phyloP scores from a whole-genome alignment of 2,113 vertebrate species.

The Octodon degus region DNA sequence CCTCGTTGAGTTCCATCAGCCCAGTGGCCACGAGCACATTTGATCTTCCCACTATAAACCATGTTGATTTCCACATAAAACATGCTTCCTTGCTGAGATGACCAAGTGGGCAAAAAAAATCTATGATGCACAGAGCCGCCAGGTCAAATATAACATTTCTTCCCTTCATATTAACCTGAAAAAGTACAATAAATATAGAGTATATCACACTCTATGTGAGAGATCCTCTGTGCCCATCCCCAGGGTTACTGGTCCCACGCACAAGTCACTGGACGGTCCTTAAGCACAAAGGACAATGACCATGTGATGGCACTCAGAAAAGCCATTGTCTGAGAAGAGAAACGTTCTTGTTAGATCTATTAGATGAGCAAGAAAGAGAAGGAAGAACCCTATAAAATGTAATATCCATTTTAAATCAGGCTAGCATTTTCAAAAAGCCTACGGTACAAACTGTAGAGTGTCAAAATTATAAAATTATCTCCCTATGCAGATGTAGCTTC shows the following conservation, averaged over 20 bases:
- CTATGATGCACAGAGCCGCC: not conserved
- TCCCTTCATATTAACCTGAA: not conserved
- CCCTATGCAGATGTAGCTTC: conserved; percentile 72
- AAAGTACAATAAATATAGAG: not conserved
- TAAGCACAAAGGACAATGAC: not conserved
- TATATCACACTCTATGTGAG: not conserved
- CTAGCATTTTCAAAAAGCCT: conserved; percentile 79
- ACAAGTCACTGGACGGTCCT: not conserved
- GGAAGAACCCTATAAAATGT: conserved; percentile 57
- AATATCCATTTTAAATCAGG: conserved; percentile 71
- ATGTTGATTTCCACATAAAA: conserved; percentile 22
- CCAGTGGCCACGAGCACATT: conserved; percentile 4
- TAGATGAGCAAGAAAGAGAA: conserved; percentile 60
- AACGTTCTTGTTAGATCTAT: conserved; percentile 24
- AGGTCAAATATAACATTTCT: not conserved
- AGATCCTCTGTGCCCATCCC: not conserved
- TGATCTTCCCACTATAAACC: conserved; percentile 31
- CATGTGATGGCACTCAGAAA: not conserved
- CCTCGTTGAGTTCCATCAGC: not conserved
- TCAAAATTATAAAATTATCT: conserved; percentile 78
- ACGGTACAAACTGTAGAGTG: conserved; percentile 64
- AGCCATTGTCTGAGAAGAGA: conserved; percentile 9
- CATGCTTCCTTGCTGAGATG: not conserved
- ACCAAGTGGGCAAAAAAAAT: not conserved
- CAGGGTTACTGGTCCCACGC: not conserved